Percentiles rank a stretch among this genome's conserved stretches.
Conservation (phyloP, 2,888 invertebrate species). For the Ectobius pallidus region DNA sequence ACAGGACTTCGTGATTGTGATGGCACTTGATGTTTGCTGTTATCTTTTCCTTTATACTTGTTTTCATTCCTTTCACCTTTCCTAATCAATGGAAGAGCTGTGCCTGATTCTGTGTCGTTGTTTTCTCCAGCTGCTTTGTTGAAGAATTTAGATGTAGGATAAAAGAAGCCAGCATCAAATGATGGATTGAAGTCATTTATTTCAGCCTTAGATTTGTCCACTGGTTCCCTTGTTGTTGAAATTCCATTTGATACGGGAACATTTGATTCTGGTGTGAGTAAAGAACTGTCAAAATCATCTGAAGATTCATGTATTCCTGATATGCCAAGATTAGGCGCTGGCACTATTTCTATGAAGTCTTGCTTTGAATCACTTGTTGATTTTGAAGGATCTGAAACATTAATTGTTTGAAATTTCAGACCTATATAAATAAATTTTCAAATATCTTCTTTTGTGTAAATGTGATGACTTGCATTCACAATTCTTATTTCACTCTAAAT, state of each 20-base stretch:
- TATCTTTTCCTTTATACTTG: neutral
- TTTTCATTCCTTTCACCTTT: neutral
- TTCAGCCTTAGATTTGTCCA: neutral
- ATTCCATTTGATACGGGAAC: neutral
- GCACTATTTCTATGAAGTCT: conserved; percentile 38
- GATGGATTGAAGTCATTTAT: neutral
- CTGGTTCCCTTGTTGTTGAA: neutral
- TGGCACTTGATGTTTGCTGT: neutral
- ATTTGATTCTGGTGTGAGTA: neutral
- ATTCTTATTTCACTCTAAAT: too few species aligned
- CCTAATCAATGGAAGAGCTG: conserved; percentile 2
- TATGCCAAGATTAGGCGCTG: conserved; percentile 32
- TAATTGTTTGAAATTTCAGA: too few species aligned
- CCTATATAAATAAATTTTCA: too few species aligned
- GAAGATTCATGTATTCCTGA: neutral
- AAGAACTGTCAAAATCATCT: neutral
- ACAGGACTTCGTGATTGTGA: neutral
- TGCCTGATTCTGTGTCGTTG: neutral
- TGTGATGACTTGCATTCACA: too few species aligned
- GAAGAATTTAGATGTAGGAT: conserved; percentile 1
- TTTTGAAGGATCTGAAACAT: neutral
- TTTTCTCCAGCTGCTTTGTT: neutral
- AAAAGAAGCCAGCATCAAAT: neutral
- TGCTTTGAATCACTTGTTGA: neutral
- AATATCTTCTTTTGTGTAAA: too few species aligned